Base-by-base conservation (phyloP, 1,140 invertebrate genomes). In the Drosophila lowei region DNA sequence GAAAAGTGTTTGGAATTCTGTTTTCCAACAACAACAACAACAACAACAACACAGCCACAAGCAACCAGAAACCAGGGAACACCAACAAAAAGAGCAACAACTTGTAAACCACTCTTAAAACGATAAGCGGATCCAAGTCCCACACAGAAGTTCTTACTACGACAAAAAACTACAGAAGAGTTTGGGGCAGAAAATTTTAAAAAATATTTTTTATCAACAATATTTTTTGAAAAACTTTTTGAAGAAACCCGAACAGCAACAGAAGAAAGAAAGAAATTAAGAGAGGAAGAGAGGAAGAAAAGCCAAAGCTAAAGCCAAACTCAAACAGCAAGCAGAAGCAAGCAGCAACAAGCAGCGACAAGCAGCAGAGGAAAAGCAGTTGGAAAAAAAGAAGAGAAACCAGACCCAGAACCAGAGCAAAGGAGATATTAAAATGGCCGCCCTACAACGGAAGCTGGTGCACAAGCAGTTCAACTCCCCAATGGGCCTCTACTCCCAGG, bases 391-490 rank as follows among this genome's bases (percentile, higher is more conserved):
- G 44, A 57, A 38, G 3, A 30, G 30, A 38, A 38, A 38, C 3
- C 34, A 4, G 4, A 38, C 11, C 15, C 54, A 41, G 13, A 38
- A 38, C 3, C 34, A 4, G 4, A 38, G 34, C 15, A 57, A 41
- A 21, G 47, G 3, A 28, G 16, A 48, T 28, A 64, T 38, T 42
- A 93, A 92, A 91, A 94, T 94, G 93, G 93, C 93, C 79, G 92
- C 92, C 72, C 91, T 92, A 91, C 93, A 93, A 86, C 92, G 93
- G 78, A 93, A 92, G 78, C 91, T 96, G 90, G 95, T 96, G 60
- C 96, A 97, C 93, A 96, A 96, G 92, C 96, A 97, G 92, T 97
- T 96, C 93, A 98, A 97, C 92, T 95, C 96, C 52, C 97, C 97
- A 30, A 97, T 97, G 76, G 95, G 95, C 79, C 92, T 97, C 23